phyloP scores from a whole-genome alignment of 2,113 vertebrate genomes.

The Pedetes capensis region DNA sequence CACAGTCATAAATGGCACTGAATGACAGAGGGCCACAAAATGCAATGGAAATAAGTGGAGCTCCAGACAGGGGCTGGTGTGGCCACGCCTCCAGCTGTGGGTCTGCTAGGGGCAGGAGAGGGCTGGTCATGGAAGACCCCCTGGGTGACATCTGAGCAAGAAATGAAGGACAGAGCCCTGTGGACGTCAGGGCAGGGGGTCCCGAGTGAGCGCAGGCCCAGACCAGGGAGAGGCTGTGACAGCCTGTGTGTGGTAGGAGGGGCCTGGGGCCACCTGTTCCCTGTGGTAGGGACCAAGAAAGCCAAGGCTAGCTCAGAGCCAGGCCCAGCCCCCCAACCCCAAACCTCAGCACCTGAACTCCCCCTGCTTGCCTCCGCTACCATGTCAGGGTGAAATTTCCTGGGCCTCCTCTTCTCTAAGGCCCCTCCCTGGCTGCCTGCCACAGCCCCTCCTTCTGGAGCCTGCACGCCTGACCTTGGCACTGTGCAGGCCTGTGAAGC shows the following conservation, averaged over 20 bases:
- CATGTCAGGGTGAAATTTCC: too few relatives aligned
- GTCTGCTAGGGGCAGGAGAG: too few relatives aligned
- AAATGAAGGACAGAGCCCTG: rapidly evolving
- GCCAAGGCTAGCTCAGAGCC: not conserved
- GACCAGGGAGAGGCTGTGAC: too few relatives aligned
- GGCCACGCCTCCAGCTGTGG: not conserved
- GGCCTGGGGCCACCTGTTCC: too few relatives aligned
- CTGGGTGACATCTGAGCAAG: not conserved
- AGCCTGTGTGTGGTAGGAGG: not conserved
- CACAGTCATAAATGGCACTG: rapidly evolving
- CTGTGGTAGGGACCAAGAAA: too few relatives aligned
- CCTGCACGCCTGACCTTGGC: rapidly evolving
- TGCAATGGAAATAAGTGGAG: not conserved
- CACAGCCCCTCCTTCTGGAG: rapidly evolving
- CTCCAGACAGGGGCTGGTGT: not conserved
- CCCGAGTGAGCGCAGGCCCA: not conserved
- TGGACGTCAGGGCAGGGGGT: rapidly evolving
- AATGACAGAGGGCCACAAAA: not conserved
- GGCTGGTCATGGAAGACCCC: too few relatives aligned
- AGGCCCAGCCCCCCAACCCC: too few relatives aligned
- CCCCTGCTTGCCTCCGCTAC: too few relatives aligned
- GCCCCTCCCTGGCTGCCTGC: not conserved
- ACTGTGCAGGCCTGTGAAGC: too few relatives aligned
- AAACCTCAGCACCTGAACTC: too few relatives aligned
- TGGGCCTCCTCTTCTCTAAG: not conserved